Conservation (phyloP, 2,797 vertebrate genomes). For the Falco berigora region DNA sequence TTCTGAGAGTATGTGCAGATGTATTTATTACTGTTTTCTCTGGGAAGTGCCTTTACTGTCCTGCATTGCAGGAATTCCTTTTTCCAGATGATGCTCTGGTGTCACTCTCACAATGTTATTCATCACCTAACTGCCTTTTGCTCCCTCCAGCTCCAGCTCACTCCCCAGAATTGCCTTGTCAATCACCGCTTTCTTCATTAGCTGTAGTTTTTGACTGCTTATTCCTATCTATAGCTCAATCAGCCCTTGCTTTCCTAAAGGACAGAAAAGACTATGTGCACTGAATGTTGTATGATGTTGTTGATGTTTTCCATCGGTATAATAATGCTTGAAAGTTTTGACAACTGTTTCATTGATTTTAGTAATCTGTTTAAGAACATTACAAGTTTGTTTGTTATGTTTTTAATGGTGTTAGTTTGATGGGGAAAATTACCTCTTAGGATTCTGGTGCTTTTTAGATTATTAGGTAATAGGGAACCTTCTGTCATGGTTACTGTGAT, state of each 20-base stretch:
- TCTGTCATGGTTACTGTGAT: not conserved
- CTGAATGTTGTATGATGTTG: not conserved
- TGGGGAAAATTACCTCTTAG: not conserved
- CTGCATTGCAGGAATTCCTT: not conserved
- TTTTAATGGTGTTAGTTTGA: not conserved
- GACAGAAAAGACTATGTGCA: not conserved
- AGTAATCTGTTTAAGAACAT: not conserved
- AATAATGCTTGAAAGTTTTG: not conserved
- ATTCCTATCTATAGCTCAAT: not conserved
- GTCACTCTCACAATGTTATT: not conserved
- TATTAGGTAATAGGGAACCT: not conserved
- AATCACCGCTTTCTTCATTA: slow-evolving; percentile 36
- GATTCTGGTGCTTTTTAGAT: not conserved
- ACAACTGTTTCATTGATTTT: not conserved
- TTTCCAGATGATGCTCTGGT: not conserved
- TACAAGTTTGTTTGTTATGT: not conserved
- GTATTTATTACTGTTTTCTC: not conserved
- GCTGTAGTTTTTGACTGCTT: slow-evolving; percentile 23
- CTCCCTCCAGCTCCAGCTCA: slow-evolving; percentile 23
- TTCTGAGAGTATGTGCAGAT: not conserved
- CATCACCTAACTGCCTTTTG: slow-evolving; percentile 21
- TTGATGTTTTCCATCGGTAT: not conserved
- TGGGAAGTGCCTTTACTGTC: not conserved
- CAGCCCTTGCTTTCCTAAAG: slow-evolving; percentile 12
- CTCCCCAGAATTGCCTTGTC: slow-evolving; percentile 27